phyloP scores from a whole-genome alignment of 2,888 invertebrate genomes.

The Chirona hameri region DNA sequence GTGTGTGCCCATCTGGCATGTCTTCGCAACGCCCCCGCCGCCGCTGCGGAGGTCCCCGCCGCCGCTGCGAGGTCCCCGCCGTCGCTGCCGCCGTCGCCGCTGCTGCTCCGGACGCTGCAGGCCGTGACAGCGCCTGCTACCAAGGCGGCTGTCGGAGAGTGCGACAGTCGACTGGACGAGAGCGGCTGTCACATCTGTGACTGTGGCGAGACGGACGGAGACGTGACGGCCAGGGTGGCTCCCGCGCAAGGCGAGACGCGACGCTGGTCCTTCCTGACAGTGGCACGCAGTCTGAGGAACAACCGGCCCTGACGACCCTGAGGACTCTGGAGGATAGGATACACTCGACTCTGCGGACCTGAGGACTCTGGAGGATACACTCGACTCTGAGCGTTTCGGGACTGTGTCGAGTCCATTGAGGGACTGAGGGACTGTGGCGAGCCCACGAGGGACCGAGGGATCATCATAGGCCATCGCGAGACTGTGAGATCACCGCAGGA shows the following conservation, averaged over 20 bases:
- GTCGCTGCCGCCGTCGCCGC: background rate
- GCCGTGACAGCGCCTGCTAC: background rate
- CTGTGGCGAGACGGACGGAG: background rate
- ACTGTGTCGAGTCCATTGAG: too few species aligned
- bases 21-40: background rate
- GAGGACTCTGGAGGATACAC: too few species aligned
- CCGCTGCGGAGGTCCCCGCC: background rate
- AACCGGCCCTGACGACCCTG: background rate
- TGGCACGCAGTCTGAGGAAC: background rate
- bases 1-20: constrained; percentile 22
- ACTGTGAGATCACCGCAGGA: too few species aligned
- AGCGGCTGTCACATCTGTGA: constrained; percentile 2
- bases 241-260: background rate
- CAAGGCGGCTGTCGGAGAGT: background rate
- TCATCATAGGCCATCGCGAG: too few species aligned
- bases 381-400: too few species aligned
- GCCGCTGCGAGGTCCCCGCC: too few species aligned
- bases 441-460: too few species aligned
- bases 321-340: too few species aligned
- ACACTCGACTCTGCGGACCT: too few species aligned
- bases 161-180: background rate
- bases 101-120: background rate
- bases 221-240: background rate
- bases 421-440: too few species aligned
- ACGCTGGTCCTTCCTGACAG: background rate